These are phyloP conservation scores for Prionace glauca DNA, from an alignment of 2,797 vertebrate genomes.

Conservation along the genomic window DNA sequence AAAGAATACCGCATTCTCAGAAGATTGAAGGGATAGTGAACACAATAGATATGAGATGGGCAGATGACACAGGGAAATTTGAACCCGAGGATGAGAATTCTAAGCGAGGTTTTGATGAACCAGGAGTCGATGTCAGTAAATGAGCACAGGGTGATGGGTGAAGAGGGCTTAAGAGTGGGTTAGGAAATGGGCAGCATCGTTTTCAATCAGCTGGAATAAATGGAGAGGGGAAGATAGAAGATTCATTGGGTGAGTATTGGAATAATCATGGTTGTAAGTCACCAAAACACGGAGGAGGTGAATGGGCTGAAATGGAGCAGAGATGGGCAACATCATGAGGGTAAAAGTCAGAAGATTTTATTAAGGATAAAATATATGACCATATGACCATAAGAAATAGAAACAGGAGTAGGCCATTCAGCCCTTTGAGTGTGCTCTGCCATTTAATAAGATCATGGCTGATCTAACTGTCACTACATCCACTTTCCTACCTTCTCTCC, in stretches of 20 bases:
- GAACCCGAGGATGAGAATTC: neutral
- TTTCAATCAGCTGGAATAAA: neutral
- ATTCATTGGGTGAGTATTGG: neutral
- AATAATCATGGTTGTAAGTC: neutral
- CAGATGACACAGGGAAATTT: neutral
- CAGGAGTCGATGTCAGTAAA: neutral
- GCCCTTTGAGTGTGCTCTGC: too few relatives aligned
- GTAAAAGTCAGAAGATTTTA: neutral
- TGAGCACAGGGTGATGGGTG: neutral
- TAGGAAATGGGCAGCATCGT: neutral
- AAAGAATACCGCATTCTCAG: neutral
- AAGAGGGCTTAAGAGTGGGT: neutral
- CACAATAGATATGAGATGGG: neutral
- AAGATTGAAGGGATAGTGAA: neutral
- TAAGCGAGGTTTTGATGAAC: neutral
- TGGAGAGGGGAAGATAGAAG: neutral
- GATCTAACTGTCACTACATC: too few relatives aligned
- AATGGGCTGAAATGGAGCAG: neutral
- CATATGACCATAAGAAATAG: too few relatives aligned
- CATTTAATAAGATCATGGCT: too few relatives aligned
- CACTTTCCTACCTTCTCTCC: too few relatives aligned
- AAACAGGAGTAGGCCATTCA: too few relatives aligned
- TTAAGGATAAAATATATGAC: neutral
- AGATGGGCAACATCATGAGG: neutral
- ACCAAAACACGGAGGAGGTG: neutral